Conservation (phyloP, 2,888 invertebrate genomes). For the Papilio protenor region DNA sequence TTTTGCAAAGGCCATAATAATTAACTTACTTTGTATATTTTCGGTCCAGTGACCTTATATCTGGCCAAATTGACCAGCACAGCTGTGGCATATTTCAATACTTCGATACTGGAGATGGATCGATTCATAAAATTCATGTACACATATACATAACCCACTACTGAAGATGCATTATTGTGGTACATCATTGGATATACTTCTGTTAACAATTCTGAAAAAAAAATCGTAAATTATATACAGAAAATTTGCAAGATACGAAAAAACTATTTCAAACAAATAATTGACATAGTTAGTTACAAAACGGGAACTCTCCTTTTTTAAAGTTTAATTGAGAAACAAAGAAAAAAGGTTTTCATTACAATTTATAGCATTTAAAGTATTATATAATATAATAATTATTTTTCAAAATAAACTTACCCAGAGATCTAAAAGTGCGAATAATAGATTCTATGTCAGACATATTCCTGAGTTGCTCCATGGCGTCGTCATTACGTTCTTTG, state of each 20-base stretch:
- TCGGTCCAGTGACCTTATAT: constrained; percentile 84
- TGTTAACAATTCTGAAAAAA: constrained; percentile 71
- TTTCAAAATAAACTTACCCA: constrained; percentile 64
- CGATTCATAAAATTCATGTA: constrained; percentile 82
- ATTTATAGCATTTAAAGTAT: too few relatives aligned
- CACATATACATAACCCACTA: constrained; percentile 68
- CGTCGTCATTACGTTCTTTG: constrained; percentile 73
- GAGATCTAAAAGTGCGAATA: constrained; percentile 72
- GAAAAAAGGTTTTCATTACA: neutral
- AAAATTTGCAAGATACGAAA: too few relatives aligned
- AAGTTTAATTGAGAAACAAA: neutral
- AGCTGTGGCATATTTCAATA: constrained; percentile 79
- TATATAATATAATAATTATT: too few relatives aligned
- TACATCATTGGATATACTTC: constrained; percentile 79
- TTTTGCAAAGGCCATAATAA: neutral
- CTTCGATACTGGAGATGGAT: constrained; percentile 85
- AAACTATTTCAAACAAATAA: too few relatives aligned
- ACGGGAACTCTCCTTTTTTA: too few relatives aligned
- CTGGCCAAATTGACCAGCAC: constrained; percentile 88
- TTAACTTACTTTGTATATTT: constrained; percentile 83
- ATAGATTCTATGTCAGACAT: constrained; percentile 69
- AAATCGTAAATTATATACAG: too few relatives aligned
- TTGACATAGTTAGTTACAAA: too few relatives aligned
- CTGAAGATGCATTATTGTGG: constrained; percentile 62
- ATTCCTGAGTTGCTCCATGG: constrained; percentile 69